phyloP scores from a whole-genome alignment of 2,113 vertebrate genomes.

The Monopterus albus region DNA sequence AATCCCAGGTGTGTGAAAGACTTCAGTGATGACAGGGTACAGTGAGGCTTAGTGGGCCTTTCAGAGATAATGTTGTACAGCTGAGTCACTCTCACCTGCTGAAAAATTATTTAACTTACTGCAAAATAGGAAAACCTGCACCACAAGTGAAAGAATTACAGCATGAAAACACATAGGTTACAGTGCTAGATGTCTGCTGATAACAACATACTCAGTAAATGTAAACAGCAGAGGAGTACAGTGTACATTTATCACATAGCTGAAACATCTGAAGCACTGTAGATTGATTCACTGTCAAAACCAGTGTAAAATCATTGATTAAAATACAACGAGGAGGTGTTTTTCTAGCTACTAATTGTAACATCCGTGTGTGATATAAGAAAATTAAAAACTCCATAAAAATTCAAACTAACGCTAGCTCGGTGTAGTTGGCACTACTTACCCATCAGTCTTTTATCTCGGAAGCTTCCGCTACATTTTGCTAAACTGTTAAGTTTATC shows the following conservation, averaged over 20 bases:
- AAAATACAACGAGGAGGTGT: too few species aligned
- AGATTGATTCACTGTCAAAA: too few species aligned
- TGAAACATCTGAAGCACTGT: too few species aligned
- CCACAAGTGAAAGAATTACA: not conserved
- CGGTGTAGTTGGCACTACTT: slow-evolving; percentile 17
- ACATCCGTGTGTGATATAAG: too few species aligned
- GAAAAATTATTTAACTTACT: not conserved
- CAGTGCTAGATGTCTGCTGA: not conserved
- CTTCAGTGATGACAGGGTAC: slow-evolving; percentile 14
- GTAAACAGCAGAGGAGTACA: too few species aligned
- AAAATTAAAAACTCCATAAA: too few species aligned
- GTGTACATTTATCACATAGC: too few species aligned
- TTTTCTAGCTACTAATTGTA: too few species aligned
- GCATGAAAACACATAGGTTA: not conserved
- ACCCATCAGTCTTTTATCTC: slow-evolving; percentile 68
- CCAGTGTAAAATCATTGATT: too few species aligned
- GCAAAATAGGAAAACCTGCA: not conserved
- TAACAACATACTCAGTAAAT: not conserved
- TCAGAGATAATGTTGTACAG: not conserved
- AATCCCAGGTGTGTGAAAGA: slow-evolving; percentile 19
- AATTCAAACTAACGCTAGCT: too few species aligned
- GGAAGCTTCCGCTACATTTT: slow-evolving; percentile 61
- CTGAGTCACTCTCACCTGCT: not conserved
- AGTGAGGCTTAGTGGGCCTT: slow-evolving; percentile 2
- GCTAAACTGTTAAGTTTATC: slow-evolving; percentile 59